Percentiles rank a stretch among this genome's conserved stretches.
Evolutionary conservation across 1,140 invertebrate species (phyloP).

Genomic region (Tetragonula clypearis): DNA sequence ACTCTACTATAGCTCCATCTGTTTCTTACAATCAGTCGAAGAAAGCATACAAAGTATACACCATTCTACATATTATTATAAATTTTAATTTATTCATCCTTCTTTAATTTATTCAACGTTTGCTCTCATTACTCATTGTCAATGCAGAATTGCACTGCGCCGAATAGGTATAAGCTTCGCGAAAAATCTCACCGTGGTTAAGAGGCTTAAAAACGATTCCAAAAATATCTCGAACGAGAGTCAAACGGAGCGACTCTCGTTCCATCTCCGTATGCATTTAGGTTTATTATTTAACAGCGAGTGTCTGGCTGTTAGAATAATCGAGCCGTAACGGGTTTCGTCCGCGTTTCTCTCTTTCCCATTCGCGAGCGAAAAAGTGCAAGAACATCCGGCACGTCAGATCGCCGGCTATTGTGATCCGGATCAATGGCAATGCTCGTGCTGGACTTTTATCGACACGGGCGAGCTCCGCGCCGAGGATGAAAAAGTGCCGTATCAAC

Average conservation of each 20-base stretch:
- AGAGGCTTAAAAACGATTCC: background rate
- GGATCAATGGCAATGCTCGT: conserved; percentile 36
- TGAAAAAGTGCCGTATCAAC: conserved; percentile 56
- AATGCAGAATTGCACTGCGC: too few species aligned
- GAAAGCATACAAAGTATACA: too few species aligned
- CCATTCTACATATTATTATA: too few species aligned
- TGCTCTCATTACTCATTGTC: too few species aligned
- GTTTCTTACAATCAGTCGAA: too few species aligned
- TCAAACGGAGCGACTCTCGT: background rate
- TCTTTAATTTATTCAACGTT: too few species aligned
- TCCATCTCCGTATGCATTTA: background rate
- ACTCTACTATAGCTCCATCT: too few species aligned
- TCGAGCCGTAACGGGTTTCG: background rate
- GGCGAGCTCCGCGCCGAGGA: background rate
- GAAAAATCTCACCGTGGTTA: too few species aligned
- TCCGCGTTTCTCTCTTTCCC: background rate
- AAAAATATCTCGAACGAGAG: background rate
- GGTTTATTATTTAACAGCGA: background rate
- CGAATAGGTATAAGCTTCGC: too few species aligned
- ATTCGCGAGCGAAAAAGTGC: conserved; percentile 16
- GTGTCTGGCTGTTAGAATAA: background rate
- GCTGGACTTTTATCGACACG: conserved; percentile 33
- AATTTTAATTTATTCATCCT: too few species aligned
- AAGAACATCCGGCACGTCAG: conserved; percentile 32
- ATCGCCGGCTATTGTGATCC: conserved; percentile 35